Base-by-base conservation (phyloP, 2,113 vertebrate species). In the Gnathonemus longibarbis region DNA sequence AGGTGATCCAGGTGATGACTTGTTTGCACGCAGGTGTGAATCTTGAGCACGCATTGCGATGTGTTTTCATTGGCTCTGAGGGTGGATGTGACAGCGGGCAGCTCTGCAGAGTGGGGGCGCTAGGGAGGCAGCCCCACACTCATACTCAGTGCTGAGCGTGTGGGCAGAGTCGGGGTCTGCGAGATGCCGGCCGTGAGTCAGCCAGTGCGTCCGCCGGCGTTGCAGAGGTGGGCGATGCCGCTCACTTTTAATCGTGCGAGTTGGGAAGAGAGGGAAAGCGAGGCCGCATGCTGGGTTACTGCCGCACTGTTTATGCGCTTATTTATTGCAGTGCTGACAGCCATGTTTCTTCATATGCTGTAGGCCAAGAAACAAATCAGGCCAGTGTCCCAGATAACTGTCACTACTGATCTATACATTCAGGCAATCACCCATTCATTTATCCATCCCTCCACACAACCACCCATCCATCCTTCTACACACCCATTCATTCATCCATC, bases 101-200 rank as follows among this genome's bases (percentile, higher is more conserved):
- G 85, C 46, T 31, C 48, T 48, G 24, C 48, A 42, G 84, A 35
- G 56, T 13, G 89, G 42, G n/a, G 46, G 62, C 85, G 45, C 45
- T 89, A 87, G 52, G 89, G 35, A 90, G 9, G 91, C 84, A 48
- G 42, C 5, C 80, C 42, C 0, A 45, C 83, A 42, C 35, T 27
- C 83, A 48, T 84, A 17, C 39, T 45, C 17, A 48, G n/a, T 39
- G 66, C 66, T 88, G 77, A 58, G 35, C 85, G 86, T 70, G 90
- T 91, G 62, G 88, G 90, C 66, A 89, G 89, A 11, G 21, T 9
- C 13, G 53, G 42, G 91, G 83, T 89, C 87, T 45, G 52, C 39
- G 70, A 52, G 85, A 39, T 15, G 85, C 85, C 77, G 90, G 88
- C 80, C 58, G 56, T 91, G 66, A 88, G 77, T 91, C 87, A 90